phyloP scores from a whole-genome alignment of 1,140 invertebrate genomes.

The Danaus plexippus region DNA sequence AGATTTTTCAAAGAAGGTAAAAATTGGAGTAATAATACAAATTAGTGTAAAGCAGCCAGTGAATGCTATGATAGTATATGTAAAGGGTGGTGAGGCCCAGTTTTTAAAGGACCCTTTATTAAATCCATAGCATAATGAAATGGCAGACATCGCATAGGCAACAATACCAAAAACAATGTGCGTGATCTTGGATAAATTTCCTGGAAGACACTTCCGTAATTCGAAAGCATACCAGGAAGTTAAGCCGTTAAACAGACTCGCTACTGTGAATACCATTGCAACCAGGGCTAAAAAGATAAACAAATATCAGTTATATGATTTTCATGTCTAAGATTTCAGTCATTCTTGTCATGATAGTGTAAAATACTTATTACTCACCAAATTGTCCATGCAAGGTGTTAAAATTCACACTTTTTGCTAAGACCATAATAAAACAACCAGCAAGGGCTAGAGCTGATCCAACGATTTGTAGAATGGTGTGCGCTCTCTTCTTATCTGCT shows the following conservation, averaged over 20 bases:
- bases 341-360: too few relatives aligned
- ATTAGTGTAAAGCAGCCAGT: constrained; percentile 31
- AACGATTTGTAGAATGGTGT: constrained; percentile 45
- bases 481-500: constrained; percentile 41
- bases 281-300: constrained; percentile 26
- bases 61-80: constrained; percentile 28
- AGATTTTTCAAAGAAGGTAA: constrained; percentile 34
- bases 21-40: constrained; percentile 37
- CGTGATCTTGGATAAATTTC: constrained; percentile 37
- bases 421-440: constrained; percentile 44
- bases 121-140: constrained; percentile 41
- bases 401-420: constrained; percentile 40
- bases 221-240: constrained; percentile 40
- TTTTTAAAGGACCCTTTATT: constrained; percentile 32
- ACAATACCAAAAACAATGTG: constrained; percentile 46
- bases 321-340: too few relatives aligned
- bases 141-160: constrained; percentile 30
- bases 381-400: constrained; percentile 49
- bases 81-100: constrained; percentile 29
- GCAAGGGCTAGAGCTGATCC: constrained; percentile 45
- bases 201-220: constrained; percentile 29
- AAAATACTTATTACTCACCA: constrained; percentile 31
- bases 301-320: too few relatives aligned
- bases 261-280: constrained; percentile 31
- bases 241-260: constrained; percentile 29